A percentile compares a stretch with the other conserved stretches of the same genome.
Conservation (phyloP, 1,140 invertebrate genomes). For the Cotesia typhae region DNA sequence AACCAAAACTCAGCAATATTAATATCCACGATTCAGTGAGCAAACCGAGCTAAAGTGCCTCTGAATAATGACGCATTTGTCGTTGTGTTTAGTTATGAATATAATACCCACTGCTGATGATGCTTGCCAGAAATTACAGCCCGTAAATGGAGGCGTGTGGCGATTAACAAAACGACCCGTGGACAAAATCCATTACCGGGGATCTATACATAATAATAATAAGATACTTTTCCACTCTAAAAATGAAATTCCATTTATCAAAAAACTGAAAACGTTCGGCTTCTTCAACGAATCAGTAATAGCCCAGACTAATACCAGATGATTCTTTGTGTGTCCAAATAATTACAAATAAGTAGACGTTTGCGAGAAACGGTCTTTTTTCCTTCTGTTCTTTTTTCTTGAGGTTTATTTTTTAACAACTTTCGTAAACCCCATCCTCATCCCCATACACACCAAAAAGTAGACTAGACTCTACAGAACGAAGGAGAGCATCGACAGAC, state of each 20-base stretch:
- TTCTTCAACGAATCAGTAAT: background rate
- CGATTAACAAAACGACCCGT: slow-evolving; percentile 10
- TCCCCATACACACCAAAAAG: slow-evolving; percentile 8
- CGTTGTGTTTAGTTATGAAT: background rate
- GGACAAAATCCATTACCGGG: background rate
- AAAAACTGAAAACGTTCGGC: background rate
- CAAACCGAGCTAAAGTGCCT: slow-evolving; percentile 15
- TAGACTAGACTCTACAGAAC: too few relatives aligned
- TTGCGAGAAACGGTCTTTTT: slow-evolving; percentile 15
- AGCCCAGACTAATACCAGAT: background rate
- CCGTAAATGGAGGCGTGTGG: slow-evolving; percentile 24
- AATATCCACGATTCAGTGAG: slow-evolving; percentile 1
- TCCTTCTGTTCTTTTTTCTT: background rate
- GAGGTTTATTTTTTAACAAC: too few relatives aligned
- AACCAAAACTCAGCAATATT: too few relatives aligned
- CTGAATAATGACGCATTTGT: slow-evolving; percentile 25
- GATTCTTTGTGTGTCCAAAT: slow-evolving; percentile 15
- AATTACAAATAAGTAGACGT: slow-evolving; percentile 22
- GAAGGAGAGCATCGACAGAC: slow-evolving; percentile 18
- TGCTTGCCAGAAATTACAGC: too few relatives aligned
- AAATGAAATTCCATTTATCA: slow-evolving; percentile 22
- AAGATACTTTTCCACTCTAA: slow-evolving; percentile 22
- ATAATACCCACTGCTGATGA: too few relatives aligned
- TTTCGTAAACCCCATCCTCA: background rate
- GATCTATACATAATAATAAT: too few relatives aligned